These are phyloP conservation scores for Babylonia areolata DNA, from an alignment of 1,140 invertebrate genomes.

Conservation along the genomic window DNA sequence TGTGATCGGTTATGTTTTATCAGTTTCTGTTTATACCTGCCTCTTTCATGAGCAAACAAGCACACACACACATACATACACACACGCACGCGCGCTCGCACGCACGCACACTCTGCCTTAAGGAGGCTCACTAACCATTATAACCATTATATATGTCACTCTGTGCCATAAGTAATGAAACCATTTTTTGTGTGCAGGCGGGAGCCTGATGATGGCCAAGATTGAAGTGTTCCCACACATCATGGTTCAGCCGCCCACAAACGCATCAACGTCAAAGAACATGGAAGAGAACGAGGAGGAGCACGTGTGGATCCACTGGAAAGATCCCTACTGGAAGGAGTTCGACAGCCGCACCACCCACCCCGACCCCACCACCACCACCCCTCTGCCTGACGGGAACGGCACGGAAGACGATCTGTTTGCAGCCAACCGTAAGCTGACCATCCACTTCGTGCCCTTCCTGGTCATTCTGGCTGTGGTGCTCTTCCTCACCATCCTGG, in stretches of 20 bases:
- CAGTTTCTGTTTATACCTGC: too few species aligned
- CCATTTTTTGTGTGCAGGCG: too few species aligned
- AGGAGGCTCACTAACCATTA: too few species aligned
- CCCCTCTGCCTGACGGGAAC: background rate
- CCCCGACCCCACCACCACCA: background rate
- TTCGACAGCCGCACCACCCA: background rate
- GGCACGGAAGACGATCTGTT: background rate
- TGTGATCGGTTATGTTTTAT: too few species aligned
- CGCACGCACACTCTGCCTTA: too few species aligned
- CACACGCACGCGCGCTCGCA: too few species aligned
- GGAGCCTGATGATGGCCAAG: background rate
- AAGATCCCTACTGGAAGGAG: slow-evolving; percentile 14
- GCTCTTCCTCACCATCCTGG: slow-evolving; percentile 15
- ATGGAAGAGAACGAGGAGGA: background rate
- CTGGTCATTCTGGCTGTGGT: slow-evolving; percentile 20
- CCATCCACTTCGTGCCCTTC: slow-evolving; percentile 10
- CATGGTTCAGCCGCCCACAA: background rate
- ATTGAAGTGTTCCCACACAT: background rate
- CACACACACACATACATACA: too few species aligned
- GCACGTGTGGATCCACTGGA: background rate
- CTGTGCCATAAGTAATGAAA: too few species aligned
- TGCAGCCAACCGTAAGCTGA: background rate
- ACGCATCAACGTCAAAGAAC: background rate
- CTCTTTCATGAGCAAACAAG: too few species aligned
- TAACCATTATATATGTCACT: too few species aligned